Percentiles rank a stretch among this genome's conserved stretches.
phyloP scores from a whole-genome alignment of 2,888 invertebrate genomes.

The Polyommatus iphigenia region DNA sequence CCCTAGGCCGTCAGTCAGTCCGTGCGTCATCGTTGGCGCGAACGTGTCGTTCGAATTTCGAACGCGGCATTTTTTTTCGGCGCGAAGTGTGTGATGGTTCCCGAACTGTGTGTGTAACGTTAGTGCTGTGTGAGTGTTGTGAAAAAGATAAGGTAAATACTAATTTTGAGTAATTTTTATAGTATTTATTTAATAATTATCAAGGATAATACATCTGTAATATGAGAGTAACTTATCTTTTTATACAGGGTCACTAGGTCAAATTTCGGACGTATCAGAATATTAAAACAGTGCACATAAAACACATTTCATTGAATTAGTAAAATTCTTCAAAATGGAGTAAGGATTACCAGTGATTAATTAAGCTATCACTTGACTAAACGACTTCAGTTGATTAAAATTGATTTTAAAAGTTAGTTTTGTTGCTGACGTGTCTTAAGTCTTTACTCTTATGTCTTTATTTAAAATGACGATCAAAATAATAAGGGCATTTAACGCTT shows the following conservation, averaged over 20 bases:
- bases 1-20: constrained; percentile 21
- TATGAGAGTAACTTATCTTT: neutral
- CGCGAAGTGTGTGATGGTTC: constrained; percentile 32
- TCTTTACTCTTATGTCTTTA: too few species aligned
- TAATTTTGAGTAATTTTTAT: neutral
- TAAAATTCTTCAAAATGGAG: neutral
- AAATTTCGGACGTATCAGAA: neutral
- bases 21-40: neutral
- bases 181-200: neutral
- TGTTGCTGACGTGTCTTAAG: too few species aligned
- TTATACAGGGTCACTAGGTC: neutral
- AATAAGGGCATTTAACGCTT: neutral
- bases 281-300: neutral
- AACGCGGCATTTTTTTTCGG: constrained; percentile 27
- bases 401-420: neutral
- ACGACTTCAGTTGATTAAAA: neutral
- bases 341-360: neutral
- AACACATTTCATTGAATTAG: neutral
- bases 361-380: neutral
- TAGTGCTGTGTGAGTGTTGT: neutral
- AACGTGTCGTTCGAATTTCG: constrained; percentile 22
- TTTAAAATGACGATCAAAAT: neutral
- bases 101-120: neutral
- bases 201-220: neutral
- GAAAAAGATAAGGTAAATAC: neutral